Percentiles rank a stretch among this genome's conserved stretches.
phyloP scores from a whole-genome alignment of 2,888 invertebrate genomes.

The Aelia acuminata region DNA sequence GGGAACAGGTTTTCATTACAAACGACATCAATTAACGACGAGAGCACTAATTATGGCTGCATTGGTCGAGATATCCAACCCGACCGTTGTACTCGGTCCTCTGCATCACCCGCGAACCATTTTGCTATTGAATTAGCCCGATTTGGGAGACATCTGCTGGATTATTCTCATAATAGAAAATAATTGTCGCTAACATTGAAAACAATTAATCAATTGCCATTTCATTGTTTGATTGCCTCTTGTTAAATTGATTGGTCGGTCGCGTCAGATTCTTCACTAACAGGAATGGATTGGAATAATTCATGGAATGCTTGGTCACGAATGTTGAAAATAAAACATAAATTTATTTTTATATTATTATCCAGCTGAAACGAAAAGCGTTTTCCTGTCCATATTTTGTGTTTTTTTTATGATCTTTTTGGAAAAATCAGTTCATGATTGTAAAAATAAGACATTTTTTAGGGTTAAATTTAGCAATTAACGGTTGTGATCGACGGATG shows the following conservation, averaged over 20 bases:
- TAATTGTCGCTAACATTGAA: constrained; percentile 32
- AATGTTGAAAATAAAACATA: not conserved
- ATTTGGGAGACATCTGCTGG: not conserved
- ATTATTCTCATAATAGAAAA: constrained; percentile 21
- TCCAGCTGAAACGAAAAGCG: too few species aligned
- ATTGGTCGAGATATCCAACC: not conserved
- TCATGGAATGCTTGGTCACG: not conserved
- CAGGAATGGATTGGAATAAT: not conserved
- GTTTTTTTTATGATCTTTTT: too few species aligned
- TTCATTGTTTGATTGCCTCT: constrained; percentile 39
- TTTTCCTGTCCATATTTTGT: too few species aligned
- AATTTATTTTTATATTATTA: too few species aligned
- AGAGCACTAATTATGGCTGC: not conserved
- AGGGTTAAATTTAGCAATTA: too few species aligned
- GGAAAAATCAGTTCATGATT: too few species aligned
- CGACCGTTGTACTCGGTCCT: not conserved
- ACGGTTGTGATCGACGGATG: too few species aligned
- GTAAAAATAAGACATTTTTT: too few species aligned
- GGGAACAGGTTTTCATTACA: not conserved
- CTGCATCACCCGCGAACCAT: too few species aligned
- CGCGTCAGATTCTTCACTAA: constrained; percentile 32
- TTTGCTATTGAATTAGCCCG: not conserved
- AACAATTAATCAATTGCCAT: constrained; percentile 42
- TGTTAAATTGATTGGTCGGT: constrained; percentile 23
- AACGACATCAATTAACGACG: not conserved